Percentiles rank a stretch among this genome's conserved stretches.
Conservation (phyloP, 2,113 vertebrate genomes). For the Bubo bubo region DNA sequence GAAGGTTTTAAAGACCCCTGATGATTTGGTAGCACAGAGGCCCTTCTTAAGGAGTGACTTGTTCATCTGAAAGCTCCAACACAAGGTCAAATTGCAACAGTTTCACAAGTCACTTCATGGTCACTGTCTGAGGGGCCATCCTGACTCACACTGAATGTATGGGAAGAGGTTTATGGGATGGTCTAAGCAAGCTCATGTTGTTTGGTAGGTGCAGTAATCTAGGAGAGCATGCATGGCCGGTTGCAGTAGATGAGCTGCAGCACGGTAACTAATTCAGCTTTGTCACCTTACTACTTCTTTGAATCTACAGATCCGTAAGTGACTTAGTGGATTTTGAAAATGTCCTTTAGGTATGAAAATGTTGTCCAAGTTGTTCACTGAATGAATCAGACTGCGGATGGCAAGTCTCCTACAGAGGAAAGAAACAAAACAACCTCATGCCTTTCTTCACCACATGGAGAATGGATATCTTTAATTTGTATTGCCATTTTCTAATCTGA, state of each 20-base stretch:
- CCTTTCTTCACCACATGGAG: rapidly evolving
- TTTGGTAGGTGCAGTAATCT: background rate
- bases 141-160: no score
- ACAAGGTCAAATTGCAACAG: background rate
- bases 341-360: background rate
- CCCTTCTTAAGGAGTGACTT: background rate
- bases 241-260: background rate
- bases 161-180: background rate
- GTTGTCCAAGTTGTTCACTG: background rate
- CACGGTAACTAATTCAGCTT: background rate
- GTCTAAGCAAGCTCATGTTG: background rate
- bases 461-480: background rate
- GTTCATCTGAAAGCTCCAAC: background rate
- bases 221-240: background rate
- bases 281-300: background rate
- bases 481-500: background rate
- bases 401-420: background rate
- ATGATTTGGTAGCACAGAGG: background rate
- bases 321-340: background rate
- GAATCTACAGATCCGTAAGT: background rate
- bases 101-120: background rate
- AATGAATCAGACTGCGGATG: background rate
- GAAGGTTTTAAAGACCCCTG: background rate
- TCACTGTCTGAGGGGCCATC: background rate
- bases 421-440: background rate